Evolutionary conservation across 2,113 vertebrate genomes (phyloP), one percentile per base, ranked within the genome.

Genomic region (Strix aluco): DNA sequence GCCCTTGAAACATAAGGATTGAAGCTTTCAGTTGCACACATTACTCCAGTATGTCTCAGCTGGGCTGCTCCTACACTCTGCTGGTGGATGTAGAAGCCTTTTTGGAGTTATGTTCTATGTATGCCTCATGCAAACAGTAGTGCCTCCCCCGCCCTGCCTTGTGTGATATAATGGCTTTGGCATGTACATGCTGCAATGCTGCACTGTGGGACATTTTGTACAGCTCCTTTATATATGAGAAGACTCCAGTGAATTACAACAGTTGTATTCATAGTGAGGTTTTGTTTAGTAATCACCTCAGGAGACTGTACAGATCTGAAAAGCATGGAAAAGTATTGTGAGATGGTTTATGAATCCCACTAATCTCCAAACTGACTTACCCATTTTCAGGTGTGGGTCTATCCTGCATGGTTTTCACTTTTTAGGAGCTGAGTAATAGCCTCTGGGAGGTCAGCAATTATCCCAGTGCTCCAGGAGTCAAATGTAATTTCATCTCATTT

Each of bases 401-500:
- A 23, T 77, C 85, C 88, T 85, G 74, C 44, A 38, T 32, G 55
- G 61, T 69, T 94, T 93, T 94, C 75, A 93, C 86, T 90, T 93
- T 97, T 95, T 85, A 96, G 94, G 81, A 87, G 90, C 78, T 80
- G 58, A 73, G 74, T 88, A 93, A 94, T 87, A 93, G 92, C 87
- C 90, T 92, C 71, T 93, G 87, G 71, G 95, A 94, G 95, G 94
- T 96, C 90, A 97, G 92, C 85, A 95, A 96, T 94, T 93, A 97
- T 92, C 71, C 95, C 79, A 49, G 75, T 92, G 92, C 92, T 95
- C 55, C 82, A 93, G 90, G 90, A 97, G 88, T 96, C 94, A 96
- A 91, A 96, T 82, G 88, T 88, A 95, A 93, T 97, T 96, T 93
- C 57, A 93, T 92, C 85, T 92, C 52, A 95, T 96, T 97, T 96